Conservation (phyloP, 1,140 invertebrate species). For the Sycophaga agraensis region DNA sequence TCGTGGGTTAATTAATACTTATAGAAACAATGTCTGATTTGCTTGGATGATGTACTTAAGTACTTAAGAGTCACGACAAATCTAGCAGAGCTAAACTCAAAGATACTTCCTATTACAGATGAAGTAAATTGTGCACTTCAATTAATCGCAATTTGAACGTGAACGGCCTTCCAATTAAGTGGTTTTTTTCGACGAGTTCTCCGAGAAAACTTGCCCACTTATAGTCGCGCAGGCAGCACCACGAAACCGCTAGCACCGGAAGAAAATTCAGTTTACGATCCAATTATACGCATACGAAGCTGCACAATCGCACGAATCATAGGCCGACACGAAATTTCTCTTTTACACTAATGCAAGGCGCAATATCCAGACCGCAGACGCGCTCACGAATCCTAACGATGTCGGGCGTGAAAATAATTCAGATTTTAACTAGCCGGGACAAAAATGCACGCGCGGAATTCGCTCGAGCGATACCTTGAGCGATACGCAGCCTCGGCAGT, state of each 20-base stretch:
- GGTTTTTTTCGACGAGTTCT: background rate
- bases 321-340: slow-evolving; percentile 8
- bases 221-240: background rate
- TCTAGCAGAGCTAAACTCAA: too few relatives aligned
- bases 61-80: too few relatives aligned
- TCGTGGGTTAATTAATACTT: too few relatives aligned
- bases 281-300: slow-evolving; percentile 5
- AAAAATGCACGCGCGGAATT: background rate
- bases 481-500: background rate
- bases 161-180: background rate
- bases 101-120: too few relatives aligned
- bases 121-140: too few relatives aligned
- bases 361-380: background rate
- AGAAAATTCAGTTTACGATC: slow-evolving; percentile 17
- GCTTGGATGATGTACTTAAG: too few relatives aligned
- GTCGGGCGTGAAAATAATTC: slow-evolving; percentile 7
- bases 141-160: background rate
- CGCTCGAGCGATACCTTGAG: background rate
- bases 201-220: background rate
- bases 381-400: slow-evolving; percentile 3
- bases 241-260: background rate
- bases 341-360: background rate
- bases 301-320: slow-evolving; percentile 4
- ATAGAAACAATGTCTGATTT: too few relatives aligned
- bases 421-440: too few relatives aligned